A percentile compares a stretch with the other conserved stretches of the same genome.
These are phyloP conservation scores for Ptychadena robeensis DNA, from an alignment of 2,797 vertebrate genomes.

Conservation along the genomic window DNA sequence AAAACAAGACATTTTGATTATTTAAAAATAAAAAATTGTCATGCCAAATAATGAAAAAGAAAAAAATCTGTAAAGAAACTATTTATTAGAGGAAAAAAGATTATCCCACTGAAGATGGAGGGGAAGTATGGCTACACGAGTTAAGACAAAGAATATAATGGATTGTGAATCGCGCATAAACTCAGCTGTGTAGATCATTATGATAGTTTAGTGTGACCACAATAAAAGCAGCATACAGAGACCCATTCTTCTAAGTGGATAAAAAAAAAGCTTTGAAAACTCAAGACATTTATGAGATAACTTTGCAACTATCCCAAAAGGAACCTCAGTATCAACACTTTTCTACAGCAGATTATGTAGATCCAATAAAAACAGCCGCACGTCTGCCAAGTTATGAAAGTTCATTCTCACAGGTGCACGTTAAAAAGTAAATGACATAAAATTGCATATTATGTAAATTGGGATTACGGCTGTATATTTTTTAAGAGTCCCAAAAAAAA, in stretches of 20 bases:
- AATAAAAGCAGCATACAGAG: constrained; percentile 13
- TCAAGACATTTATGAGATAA: constrained; percentile 28
- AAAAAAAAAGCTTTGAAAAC: constrained; percentile 24
- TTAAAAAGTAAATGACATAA: constrained; percentile 18
- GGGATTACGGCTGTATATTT: constrained; percentile 46
- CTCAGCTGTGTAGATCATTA: constrained; percentile 12
- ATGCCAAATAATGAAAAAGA: constrained; percentile 24
- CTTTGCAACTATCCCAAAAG: constrained; percentile 16
- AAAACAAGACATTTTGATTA: neutral
- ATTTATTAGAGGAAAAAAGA: constrained; percentile 21
- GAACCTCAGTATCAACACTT: constrained; percentile 18
- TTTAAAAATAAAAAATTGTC: neutral
- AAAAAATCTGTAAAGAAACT: constrained; percentile 6
- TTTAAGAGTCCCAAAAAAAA: no score
- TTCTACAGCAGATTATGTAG: neutral
- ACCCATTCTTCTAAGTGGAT: constrained; percentile 13
- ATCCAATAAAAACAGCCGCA: constrained; percentile 16
- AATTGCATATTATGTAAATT: constrained; percentile 32
- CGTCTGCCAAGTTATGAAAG: constrained; percentile 9
- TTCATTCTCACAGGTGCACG: constrained; percentile 36
- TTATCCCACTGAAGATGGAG: constrained; percentile 14
- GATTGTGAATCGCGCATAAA: constrained; percentile 14
- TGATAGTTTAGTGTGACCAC: neutral
- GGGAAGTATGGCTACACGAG: constrained; percentile 17
- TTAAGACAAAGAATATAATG: constrained; percentile 11